Conservation (phyloP, 2,888 invertebrate genomes). For the Oscheius sp. region DNA sequence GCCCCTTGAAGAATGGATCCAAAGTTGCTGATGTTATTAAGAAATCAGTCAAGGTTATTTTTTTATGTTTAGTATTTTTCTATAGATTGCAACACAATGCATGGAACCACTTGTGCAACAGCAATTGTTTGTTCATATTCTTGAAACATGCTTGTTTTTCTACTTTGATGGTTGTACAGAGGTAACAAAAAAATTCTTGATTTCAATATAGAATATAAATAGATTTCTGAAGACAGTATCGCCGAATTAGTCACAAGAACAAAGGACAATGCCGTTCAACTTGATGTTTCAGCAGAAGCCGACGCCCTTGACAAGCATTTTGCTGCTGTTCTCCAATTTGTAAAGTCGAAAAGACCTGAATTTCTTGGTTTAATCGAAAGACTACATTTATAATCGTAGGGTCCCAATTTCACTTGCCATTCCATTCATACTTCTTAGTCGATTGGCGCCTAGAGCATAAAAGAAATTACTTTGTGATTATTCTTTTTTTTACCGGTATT, state of each 20-base stretch:
- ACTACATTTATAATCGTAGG: slow-evolving; percentile 13
- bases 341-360: slow-evolving; percentile 96
- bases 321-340: slow-evolving; percentile 80
- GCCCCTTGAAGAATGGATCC: slow-evolving; percentile 83
- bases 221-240: slow-evolving; percentile 79
- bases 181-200: slow-evolving; percentile 70
- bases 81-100: slow-evolving; percentile 87
- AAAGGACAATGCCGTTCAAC: slow-evolving; percentile 88
- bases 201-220: slow-evolving; percentile 39
- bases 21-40: slow-evolving; percentile 92
- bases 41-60: slow-evolving; percentile 81
- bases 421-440: not conserved
- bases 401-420: slow-evolving; percentile 5
- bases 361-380: slow-evolving; percentile 93
- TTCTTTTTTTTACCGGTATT: slow-evolving; percentile 21
- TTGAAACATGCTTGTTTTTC: slow-evolving; percentile 92
- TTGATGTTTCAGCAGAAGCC: slow-evolving; percentile 93
- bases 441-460: not conserved
- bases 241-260: slow-evolving; percentile 88
- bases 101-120: slow-evolving; percentile 96
- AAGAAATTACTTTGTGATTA: slow-evolving; percentile 24
- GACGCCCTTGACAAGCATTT: slow-evolving; percentile 96
- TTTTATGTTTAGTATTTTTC: slow-evolving; percentile 6
- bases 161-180: slow-evolving; percentile 85
- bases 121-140: slow-evolving; percentile 90